These are phyloP conservation scores for Endotricha flammealis DNA, from an alignment of 2,888 invertebrate genomes.

Conservation along the genomic window DNA sequence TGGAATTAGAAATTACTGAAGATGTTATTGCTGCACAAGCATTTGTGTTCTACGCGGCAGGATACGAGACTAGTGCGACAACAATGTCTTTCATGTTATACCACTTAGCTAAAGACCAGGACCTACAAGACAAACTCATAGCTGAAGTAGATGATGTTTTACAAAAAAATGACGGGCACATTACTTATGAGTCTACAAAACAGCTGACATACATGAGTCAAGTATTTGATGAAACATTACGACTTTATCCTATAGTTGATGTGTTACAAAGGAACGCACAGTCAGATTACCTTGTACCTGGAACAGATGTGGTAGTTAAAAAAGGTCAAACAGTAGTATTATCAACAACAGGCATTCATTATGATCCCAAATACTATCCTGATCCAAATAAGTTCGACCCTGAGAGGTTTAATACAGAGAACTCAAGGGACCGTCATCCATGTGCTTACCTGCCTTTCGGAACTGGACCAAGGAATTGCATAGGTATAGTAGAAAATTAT, in stretches of 20 bases:
- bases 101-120: constrained; percentile 45
- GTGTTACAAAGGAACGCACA: constrained; percentile 45
- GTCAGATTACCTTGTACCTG: constrained; percentile 32
- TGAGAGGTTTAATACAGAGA: constrained; percentile 23
- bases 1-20: constrained; percentile 34
- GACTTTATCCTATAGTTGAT: constrained; percentile 61
- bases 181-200: constrained; percentile 49
- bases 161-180: constrained; percentile 32
- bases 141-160: constrained; percentile 41
- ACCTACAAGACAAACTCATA: constrained; percentile 46
- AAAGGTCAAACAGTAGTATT: constrained; percentile 13
- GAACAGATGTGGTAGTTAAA: constrained; percentile 14
- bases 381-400: constrained; percentile 24
- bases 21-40: constrained; percentile 51
- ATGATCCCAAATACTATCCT: constrained; percentile 20
- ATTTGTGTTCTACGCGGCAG: constrained; percentile 59
- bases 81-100: constrained; percentile 48
- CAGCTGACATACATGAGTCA: constrained; percentile 54
- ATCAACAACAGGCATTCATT: constrained; percentile 16
- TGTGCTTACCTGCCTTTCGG: constrained; percentile 23
- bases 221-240: constrained; percentile 51
- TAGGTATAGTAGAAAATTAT: constrained; percentile 13
- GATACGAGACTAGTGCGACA: constrained; percentile 62
- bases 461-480: constrained; percentile 21
- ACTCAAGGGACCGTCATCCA: constrained; percentile 14